Conservation (phyloP, 2,888 invertebrate species). For the Lottia scabra region DNA sequence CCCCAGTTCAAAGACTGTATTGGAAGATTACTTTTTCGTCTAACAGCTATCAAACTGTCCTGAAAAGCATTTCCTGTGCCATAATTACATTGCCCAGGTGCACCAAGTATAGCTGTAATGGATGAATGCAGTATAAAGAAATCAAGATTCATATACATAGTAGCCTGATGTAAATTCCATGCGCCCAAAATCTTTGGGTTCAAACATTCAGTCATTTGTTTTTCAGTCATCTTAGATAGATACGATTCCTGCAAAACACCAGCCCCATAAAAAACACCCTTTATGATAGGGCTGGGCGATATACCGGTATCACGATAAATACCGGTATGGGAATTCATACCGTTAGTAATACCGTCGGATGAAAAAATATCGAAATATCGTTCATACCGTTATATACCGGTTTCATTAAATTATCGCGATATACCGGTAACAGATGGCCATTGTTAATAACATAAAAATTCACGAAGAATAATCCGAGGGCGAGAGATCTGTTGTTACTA, state of each 20-base stretch:
- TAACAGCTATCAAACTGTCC: conserved; percentile 48
- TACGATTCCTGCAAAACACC: conserved; percentile 39
- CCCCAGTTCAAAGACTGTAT: conserved; percentile 58
- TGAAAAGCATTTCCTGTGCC: conserved; percentile 53
- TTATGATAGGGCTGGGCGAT: too few relatives aligned
- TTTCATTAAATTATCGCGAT: too few relatives aligned
- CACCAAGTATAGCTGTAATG: conserved; percentile 47
- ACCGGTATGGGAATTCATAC: too few relatives aligned
- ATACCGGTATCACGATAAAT: too few relatives aligned
- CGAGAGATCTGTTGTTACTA: too few relatives aligned
- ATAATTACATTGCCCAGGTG: conserved; percentile 50
- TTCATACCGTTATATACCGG: too few relatives aligned
- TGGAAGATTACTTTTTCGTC: conserved; percentile 34
- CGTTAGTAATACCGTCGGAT: too few relatives aligned
- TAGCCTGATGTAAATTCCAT: conserved; percentile 50
- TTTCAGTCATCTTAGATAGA: conserved; percentile 30
- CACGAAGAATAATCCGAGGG: too few relatives aligned
- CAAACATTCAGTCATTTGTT: conserved; percentile 33
- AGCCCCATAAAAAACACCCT: conserved; percentile 53
- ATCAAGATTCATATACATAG: conserved; percentile 38
- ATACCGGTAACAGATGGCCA: too few relatives aligned
- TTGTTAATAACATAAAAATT: too few relatives aligned
- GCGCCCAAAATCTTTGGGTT: conserved; percentile 50
- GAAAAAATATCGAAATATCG: too few relatives aligned
- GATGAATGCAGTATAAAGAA: conserved; percentile 55